Conservation (phyloP, 1,140 invertebrate genomes). For the Hesperophylax magnus region DNA sequence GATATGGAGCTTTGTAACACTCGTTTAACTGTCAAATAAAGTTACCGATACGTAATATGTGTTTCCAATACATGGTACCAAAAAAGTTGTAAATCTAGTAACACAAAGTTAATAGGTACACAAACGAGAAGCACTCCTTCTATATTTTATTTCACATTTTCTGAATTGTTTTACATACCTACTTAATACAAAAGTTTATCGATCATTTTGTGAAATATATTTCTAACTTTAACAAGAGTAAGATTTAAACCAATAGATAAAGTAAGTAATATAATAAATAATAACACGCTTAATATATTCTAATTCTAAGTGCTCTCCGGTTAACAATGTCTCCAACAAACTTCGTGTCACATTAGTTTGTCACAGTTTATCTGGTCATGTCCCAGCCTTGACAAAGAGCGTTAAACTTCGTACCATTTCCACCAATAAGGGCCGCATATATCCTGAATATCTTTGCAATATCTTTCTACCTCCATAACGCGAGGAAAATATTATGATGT, state of each 20-base stretch:
- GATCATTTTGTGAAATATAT: not conserved
- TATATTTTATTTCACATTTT: too few species aligned
- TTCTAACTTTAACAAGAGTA: not conserved
- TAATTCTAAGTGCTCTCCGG: not conserved
- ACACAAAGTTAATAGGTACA: too few species aligned
- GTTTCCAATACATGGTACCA: too few species aligned
- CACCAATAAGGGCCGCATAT: not conserved
- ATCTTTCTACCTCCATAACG: not conserved
- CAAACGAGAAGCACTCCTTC: too few species aligned
- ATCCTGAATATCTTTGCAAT: not conserved
- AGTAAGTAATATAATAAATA: not conserved
- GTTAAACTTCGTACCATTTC: not conserved
- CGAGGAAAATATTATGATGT: not conserved
- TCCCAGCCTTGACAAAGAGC: not conserved
- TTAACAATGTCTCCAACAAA: not conserved
- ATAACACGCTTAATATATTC: not conserved
- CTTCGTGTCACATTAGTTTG: not conserved
- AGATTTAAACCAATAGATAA: not conserved
- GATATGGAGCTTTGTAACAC: too few species aligned
- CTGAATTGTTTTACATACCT: too few species aligned
- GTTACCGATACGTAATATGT: too few species aligned
- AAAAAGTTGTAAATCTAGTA: too few species aligned
- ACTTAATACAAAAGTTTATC: too few species aligned
- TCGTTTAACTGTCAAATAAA: too few species aligned
- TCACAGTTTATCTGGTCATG: not conserved